These are phyloP conservation scores for Eulimnadia texana DNA, from an alignment of 1,140 invertebrate species.

Conservation along the genomic window DNA sequence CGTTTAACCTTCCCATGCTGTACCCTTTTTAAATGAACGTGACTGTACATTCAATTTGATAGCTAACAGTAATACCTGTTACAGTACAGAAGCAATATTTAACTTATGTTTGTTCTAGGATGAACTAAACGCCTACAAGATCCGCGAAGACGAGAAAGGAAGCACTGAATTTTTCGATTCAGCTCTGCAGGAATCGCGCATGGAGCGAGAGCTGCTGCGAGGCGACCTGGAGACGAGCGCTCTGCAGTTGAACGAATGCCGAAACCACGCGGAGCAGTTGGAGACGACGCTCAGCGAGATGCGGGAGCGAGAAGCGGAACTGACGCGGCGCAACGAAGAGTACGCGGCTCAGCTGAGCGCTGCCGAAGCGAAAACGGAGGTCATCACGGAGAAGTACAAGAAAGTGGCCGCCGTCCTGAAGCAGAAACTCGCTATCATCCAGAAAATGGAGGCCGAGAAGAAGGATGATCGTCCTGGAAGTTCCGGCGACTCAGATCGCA, in stretches of 20 bases:
- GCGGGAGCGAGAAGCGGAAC: background rate
- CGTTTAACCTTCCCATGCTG: no score
- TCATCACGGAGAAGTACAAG: slow-evolving; percentile 14
- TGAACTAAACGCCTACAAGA: slow-evolving; percentile 4
- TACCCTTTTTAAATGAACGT: no score
- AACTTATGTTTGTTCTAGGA: background rate
- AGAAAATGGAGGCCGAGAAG: slow-evolving; percentile 11
- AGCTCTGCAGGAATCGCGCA: background rate
- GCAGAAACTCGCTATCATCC: slow-evolving; percentile 11
- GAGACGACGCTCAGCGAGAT: background rate
- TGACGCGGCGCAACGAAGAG: background rate
- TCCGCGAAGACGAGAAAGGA: background rate
- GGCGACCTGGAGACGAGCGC: background rate
- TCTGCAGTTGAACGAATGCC: background rate
- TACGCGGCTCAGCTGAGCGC: background rate
- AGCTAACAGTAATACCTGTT: no score
- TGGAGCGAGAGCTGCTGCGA: background rate
- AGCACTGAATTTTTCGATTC: background rate
- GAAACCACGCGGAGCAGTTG: background rate
- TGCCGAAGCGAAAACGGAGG: slow-evolving; percentile 1
- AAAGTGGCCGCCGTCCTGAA: slow-evolving; percentile 11
- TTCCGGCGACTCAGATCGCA: background rate
- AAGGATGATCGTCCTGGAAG: background rate
- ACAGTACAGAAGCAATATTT: no score
- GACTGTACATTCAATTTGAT: no score